Evolutionary conservation across 2,797 vertebrate genomes (phyloP), one percentile per base, ranked within the genome.

Genomic region (Phataginus tetradactyla): DNA sequence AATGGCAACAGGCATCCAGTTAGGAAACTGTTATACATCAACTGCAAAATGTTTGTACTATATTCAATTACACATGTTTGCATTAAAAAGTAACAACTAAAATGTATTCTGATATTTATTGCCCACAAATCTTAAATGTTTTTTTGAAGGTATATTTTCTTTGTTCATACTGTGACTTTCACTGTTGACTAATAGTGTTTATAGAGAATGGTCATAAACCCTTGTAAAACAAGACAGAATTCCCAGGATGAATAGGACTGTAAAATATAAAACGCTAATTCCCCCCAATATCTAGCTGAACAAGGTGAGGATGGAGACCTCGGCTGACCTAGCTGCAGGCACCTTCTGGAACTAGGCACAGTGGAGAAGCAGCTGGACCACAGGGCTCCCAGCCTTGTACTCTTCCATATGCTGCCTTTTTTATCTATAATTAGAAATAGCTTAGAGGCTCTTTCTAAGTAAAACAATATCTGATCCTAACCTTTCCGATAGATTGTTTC

Each of bases 401-500:
- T 86, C 13, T 42, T 45, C 15, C 5, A 11, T 72, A 34, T 21
- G 42, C 14, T 59, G 42, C 53, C 80, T n/a, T 88, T 21, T 63
- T 83, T 71, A 72, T 74, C 92, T 95, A 64, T 92, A 92, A 97
- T 95, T 93, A 96, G 92, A 97, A 80, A 86, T 53, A 75, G 71
- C 89, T 96, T 71, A 89, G 80, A 96, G 66, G 37, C n/a, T 94
- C 74, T 91, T 96, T 96, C 95, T 95, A 96, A 96, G 96, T 97
- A 97, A 97, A 97, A 96, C 68, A 89, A 81, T 95, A 93, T 89
- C 66, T 51, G 53, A 78, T 89, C 13, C 55, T 75, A 96, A 96
- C 49, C 71, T 94, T 96, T 91, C 51, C 51, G 78, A 84, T 96
- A 42, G 57, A 95, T 88, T 94, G 34, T 88, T 94, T 88, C 90